These are phyloP conservation scores for Trogon surrucura DNA, from an alignment of 2,113 vertebrate genomes.

Conservation along the genomic window DNA sequence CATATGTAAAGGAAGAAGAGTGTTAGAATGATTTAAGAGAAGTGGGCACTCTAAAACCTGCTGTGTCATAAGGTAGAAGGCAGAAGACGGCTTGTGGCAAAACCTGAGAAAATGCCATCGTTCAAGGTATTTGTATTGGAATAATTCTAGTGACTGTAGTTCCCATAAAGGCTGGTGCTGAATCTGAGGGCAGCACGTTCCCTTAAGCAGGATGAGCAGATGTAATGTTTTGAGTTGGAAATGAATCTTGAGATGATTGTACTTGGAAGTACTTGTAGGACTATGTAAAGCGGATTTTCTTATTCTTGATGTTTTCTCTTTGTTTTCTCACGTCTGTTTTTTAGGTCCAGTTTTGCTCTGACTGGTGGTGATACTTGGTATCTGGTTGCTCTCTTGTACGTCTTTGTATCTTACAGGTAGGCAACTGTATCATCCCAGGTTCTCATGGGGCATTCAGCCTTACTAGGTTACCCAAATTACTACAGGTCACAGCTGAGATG, in stretches of 20 bases:
- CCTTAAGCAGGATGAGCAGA: not conserved
- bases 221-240: not conserved
- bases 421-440: not conserved
- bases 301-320: not conserved
- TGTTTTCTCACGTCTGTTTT: not conserved
- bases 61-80: not conserved
- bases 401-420: not conserved
- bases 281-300: not conserved
- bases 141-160: not conserved
- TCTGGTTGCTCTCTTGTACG: not conserved
- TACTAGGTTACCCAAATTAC: slow-evolving; percentile 11
- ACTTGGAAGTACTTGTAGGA: not conserved
- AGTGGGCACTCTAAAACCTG: not conserved
- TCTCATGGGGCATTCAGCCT: not conserved
- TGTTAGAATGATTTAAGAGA: not conserved
- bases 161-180: not conserved
- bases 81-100: not conserved
- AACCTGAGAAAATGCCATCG: not conserved
- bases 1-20: not conserved
- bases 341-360: not conserved
- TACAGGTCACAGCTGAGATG: not conserved
- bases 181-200: not conserved
- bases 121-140: not conserved
- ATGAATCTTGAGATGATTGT: not conserved
- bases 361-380: not conserved